phyloP scores from a whole-genome alignment of 2,888 invertebrate species.

The Proisotoma minuta region DNA sequence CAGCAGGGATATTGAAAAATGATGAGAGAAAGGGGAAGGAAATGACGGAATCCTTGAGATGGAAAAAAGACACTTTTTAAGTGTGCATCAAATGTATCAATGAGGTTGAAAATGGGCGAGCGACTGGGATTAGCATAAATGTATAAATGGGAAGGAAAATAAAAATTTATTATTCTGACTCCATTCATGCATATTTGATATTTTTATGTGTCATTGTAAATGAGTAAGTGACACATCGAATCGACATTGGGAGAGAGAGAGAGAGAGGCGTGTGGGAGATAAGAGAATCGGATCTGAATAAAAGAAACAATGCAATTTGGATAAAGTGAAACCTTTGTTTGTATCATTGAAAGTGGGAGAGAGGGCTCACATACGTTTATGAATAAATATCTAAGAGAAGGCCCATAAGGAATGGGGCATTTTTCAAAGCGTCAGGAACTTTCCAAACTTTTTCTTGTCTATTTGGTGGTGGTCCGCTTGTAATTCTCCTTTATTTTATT shows the following conservation, averaged over 20 bases:
- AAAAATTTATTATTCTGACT: constrained; percentile 12
- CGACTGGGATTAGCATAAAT: constrained; percentile 12
- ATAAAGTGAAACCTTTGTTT: constrained; percentile 5
- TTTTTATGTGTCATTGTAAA: constrained; percentile 13
- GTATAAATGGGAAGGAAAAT: constrained; percentile 16
- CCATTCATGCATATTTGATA: constrained; percentile 18
- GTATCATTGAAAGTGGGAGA: constrained; percentile 12
- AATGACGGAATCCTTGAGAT: neutral
- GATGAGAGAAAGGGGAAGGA: neutral
- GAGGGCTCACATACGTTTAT: constrained; percentile 32
- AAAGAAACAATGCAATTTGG: constrained; percentile 8
- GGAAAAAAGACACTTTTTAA: neutral
- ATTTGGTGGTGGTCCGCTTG: constrained; percentile 11
- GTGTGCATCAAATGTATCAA: constrained; percentile 1
- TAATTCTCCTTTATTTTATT: constrained; percentile 39
- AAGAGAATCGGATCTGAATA: no score
- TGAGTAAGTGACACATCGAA: constrained; percentile 14
- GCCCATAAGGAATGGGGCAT: constrained; percentile 46
- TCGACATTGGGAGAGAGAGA: constrained; percentile 6
- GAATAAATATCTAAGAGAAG: constrained; percentile 44
- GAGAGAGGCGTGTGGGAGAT: neutral
- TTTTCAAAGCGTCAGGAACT: constrained; percentile 47
- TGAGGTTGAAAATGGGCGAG: constrained; percentile 2
- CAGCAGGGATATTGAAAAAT: neutral
- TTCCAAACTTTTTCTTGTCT: constrained; percentile 27